Conservation (phyloP, 2,113 vertebrate species). For the Craseonycteris thonglongyai region DNA sequence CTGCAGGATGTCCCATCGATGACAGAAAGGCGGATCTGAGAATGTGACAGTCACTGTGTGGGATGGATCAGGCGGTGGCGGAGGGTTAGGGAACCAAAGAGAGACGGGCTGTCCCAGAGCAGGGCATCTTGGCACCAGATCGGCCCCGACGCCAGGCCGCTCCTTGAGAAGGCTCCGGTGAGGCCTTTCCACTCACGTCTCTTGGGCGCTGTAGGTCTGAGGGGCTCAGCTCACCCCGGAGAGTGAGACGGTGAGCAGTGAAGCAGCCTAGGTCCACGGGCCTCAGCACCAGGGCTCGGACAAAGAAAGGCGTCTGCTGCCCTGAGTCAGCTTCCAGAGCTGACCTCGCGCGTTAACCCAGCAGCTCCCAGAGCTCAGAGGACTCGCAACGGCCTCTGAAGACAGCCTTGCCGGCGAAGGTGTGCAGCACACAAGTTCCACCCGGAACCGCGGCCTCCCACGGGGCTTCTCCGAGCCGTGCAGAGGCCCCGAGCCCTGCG, state of each 20-base stretch:
- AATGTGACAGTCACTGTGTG: background rate
- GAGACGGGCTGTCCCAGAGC: background rate
- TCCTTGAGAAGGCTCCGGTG: background rate
- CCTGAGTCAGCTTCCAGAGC: rapidly evolving
- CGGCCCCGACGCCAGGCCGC: background rate
- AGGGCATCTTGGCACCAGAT: background rate
- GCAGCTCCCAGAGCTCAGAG: background rate
- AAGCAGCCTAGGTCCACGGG: background rate
- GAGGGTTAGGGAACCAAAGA: background rate
- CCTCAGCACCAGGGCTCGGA: background rate
- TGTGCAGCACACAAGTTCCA: background rate
- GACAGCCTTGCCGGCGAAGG: background rate
- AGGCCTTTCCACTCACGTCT: background rate
- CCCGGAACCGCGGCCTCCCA: background rate
- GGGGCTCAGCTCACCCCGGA: background rate
- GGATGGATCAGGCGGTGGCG: background rate
- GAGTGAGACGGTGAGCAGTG: background rate
- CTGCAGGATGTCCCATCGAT: rapidly evolving
- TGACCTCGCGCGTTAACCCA: background rate
- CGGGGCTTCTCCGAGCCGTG: background rate
- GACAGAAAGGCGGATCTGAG: background rate
- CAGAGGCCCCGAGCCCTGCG: rapidly evolving
- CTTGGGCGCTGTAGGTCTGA: background rate
- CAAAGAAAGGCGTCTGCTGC: background rate
- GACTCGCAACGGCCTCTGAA: no score